Base-by-base conservation (phyloP, 2,113 vertebrate species). In the Calyptommatus sinebrachiatus region DNA sequence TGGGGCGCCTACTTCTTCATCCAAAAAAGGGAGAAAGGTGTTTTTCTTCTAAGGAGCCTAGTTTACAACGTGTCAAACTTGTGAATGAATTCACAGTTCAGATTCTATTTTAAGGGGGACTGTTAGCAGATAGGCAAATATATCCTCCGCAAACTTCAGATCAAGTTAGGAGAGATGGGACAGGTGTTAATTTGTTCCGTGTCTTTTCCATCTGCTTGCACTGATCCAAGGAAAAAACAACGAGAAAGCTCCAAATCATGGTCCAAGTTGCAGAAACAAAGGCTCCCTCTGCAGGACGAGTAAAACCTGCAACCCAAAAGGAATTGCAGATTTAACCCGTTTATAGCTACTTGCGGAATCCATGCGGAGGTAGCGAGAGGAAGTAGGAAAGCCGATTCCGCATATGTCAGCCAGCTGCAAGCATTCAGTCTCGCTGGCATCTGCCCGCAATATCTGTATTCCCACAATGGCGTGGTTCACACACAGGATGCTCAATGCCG, bases 1-100 rank as follows among this genome's bases (percentile, higher is more conserved):
- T 57, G 53, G 24, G 61, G 77, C 9, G 88, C 79, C 88, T 88
- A 86, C 74, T 62, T 71, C 80, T 14, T 24, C 14, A 73, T 53
- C 61, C 28, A 7, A 20, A n/a, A 4, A 2, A 21, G 1, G 11
- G 66, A 77, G 11, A 48, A 41, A 26, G 1, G 7, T 7, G 46
- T 41, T 48, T 18, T 14, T 8, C 7, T 11, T n/a, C 12, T 18
- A 24, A 53, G 57, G 65, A 69, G 9, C 29, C 22, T 50, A 66
- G 21, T 9, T 67, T 67, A 50, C 26, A 60, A 57, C 53, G 18
- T 3, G 14, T 57, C 14, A 57, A 18, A 57, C 53, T 57, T 57
- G 48, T 60, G 14, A 50, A n/a, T 57, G 75, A 76, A 87, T 60
- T 89, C 71, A 83, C 74, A 41, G 57, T 0, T 0, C 62, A 41